Evolutionary conservation across 2,797 vertebrate species (phyloP), one percentile per base, ranked within the genome.

Genomic region (Podarcis lilfordi): DNA sequence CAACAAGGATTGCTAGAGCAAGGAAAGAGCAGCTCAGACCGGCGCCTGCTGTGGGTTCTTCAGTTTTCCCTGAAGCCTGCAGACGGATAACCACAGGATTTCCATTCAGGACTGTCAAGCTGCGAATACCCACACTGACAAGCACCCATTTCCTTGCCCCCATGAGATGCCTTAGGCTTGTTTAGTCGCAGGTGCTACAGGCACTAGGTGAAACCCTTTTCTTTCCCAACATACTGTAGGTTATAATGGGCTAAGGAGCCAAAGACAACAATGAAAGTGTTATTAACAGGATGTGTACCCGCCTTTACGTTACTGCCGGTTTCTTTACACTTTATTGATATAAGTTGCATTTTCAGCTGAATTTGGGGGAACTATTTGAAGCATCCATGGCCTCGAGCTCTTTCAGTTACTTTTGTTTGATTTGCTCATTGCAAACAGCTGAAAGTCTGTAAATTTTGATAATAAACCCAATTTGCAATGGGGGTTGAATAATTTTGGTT

Each of bases 1-100:
- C 91, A 95, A 92, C 93, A 66, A 75, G 93, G 92, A 95, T 87
- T 0, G 6, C 93, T 89, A 89, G 91, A 95, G 96, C 32, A 95
- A 89, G 86, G 89, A 91, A 91, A 88, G 75, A 87, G 90, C 76
- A 55, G 89, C 90, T 89, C 91, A 1, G n/a, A 50, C 0, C 0
- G 89, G 78, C 6, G 88, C 94, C 91, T 91, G 91, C 90, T 79
- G 89, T 0, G 1, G 75, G 59, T 69, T 50, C 78, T 0, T 0
- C 25, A 3, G 87, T 0, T 0, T 25, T 3, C 35, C 88, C 9
- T 2, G 0, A 0, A 10, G 59, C n/a, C n/a, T 25, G 19, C 43
- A 83, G 61, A 68, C 35, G 86, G 80, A 64, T 74, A 88, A 79
- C 55, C 23, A 79, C n/a, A 75, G 64, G 71, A 68, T 27, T 81